Percentiles rank a stretch among this genome's conserved stretches.
Conservation (phyloP, 2,113 vertebrate genomes). For the Strigops habroptila region DNA sequence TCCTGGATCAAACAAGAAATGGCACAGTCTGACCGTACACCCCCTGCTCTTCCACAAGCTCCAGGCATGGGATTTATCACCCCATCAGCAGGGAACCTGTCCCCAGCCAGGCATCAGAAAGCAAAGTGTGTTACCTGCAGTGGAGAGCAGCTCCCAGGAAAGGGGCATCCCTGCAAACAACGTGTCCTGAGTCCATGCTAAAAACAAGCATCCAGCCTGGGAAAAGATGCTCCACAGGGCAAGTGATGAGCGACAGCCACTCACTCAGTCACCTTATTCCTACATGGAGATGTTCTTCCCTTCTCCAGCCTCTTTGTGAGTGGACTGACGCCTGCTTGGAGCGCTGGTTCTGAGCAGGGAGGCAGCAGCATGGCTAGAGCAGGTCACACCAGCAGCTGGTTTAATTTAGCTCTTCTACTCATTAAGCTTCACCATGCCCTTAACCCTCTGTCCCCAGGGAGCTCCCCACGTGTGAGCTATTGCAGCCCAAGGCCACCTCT, state of each 20-base stretch:
- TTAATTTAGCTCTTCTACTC: neutral
- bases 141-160: neutral
- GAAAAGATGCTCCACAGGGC: accelerated
- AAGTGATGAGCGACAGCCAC: accelerated
- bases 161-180: neutral
- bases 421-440: neutral
- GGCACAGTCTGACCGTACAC: accelerated
- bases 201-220: neutral
- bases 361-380: neutral
- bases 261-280: accelerated
- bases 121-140: accelerated
- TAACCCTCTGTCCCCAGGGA: neutral
- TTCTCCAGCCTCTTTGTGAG: neutral
- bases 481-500: neutral
- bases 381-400: neutral
- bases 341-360: neutral
- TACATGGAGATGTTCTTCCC: neutral
- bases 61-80: neutral
- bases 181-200: neutral
- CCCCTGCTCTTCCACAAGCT: neutral
- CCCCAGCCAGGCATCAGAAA: accelerated
- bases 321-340: accelerated
- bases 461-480: neutral
- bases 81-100: neutral
- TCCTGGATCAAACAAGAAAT: neutral